phyloP scores from a whole-genome alignment of 2,113 vertebrate genomes.

The Nannospalax galili region DNA sequence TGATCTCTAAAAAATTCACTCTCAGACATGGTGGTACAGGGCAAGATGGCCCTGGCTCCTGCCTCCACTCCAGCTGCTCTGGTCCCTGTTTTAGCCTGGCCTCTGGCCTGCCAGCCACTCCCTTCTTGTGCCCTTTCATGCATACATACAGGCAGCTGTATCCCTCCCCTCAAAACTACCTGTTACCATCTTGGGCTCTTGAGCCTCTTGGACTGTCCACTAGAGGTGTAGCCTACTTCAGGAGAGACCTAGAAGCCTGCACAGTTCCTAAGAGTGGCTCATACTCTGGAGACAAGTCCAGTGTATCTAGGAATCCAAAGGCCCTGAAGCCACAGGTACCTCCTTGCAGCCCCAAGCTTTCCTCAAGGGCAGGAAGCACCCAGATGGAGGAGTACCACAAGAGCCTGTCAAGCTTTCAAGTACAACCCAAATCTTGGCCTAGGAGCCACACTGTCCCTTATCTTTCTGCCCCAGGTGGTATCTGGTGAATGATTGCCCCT shows the following conservation, averaged over 20 bases:
- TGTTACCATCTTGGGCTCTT: neutral
- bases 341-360: neutral
- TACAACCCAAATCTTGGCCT: neutral
- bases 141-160: neutral
- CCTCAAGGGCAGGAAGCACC: neutral
- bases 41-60: neutral
- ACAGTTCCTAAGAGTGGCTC: neutral
- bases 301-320: neutral
- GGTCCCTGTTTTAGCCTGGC: neutral
- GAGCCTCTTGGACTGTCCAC: neutral
- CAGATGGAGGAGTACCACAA: neutral
- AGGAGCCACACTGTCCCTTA: neutral
- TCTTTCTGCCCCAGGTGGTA: neutral
- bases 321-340: neutral
- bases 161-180: neutral
- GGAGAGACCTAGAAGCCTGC: neutral
- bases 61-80: accelerated
- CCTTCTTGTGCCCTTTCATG: neutral
- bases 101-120: neutral
- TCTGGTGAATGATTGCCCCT: neutral
- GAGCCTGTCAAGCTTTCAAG: neutral
- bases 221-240: neutral
- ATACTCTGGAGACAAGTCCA: neutral
- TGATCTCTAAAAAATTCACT: neutral
- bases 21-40: neutral